Evolutionary conservation across 53 echinoderm and acorn worm species (phyloP).

Genomic region (Actinopyga echinites): DNA sequence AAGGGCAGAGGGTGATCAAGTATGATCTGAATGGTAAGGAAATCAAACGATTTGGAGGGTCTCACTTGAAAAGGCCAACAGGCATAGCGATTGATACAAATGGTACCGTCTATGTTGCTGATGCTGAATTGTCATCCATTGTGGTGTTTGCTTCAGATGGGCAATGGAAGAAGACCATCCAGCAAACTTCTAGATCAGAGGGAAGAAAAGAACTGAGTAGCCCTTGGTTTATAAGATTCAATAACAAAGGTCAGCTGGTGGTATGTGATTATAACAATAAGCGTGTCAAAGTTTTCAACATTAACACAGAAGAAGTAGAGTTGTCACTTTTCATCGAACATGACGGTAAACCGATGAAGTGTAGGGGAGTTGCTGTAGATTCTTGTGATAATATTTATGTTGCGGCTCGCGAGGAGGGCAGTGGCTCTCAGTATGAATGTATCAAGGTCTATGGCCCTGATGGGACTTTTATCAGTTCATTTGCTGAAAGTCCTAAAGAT

Average conservation of each 20-base stretch:
- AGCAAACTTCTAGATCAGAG: not conserved
- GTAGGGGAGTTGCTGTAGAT: constrained; percentile 27
- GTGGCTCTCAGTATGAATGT: not conserved
- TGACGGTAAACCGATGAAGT: constrained; percentile 12
- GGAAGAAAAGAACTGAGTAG: not conserved
- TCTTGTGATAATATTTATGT: constrained; percentile 32
- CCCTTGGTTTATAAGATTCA: constrained; percentile 38
- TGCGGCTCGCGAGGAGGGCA: not conserved
- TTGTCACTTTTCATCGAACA: constrained; percentile 1
- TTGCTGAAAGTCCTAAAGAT: constrained; percentile 18
- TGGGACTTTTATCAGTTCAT: constrained; percentile 32
- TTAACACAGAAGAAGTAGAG: not conserved
- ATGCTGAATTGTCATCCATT: constrained; percentile 29
- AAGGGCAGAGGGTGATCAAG: constrained; percentile 20
- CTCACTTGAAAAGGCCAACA: constrained; percentile 38
- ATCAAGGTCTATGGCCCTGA: constrained; percentile 42
- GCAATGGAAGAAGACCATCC: not conserved
- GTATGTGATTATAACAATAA: constrained; percentile 35
- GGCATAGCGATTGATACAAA: constrained; percentile 37
- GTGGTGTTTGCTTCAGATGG: constrained; percentile 29
- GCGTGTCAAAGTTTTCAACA: constrained; percentile 18
- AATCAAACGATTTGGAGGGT: constrained; percentile 13
- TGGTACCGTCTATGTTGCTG: constrained; percentile 28
- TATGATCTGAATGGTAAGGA: constrained; percentile 9
- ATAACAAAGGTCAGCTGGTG: constrained; percentile 34